These are phyloP conservation scores for Empis stercorea DNA, from an alignment of 2,888 invertebrate genomes.

Conservation along the genomic window DNA sequence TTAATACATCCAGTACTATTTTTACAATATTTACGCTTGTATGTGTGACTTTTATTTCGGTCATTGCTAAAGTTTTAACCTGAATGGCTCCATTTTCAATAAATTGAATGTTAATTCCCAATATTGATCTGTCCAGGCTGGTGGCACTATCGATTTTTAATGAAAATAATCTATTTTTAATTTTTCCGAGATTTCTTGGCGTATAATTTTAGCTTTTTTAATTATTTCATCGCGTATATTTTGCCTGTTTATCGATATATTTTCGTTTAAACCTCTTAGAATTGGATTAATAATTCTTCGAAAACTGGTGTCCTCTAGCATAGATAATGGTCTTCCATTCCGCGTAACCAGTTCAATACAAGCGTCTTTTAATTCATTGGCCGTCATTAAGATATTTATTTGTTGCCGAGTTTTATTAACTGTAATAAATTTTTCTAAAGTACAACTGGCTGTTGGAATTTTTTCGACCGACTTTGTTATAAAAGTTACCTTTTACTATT, in stretches of 20 bases:
- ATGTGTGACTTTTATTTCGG: conserved; percentile 9
- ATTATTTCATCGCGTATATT: not conserved
- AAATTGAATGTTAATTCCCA: conserved; percentile 10
- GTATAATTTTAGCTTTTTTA: conserved; percentile 1
- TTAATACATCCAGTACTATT: conserved; percentile 6
- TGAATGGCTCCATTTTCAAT: conserved; percentile 6
- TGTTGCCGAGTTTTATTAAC: too few species aligned
- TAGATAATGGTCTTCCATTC: conserved; percentile 9
- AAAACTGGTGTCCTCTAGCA: conserved; percentile 6
- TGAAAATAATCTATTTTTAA: conserved; percentile 6
- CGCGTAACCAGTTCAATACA: conserved; percentile 7
- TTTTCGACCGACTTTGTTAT: not conserved
- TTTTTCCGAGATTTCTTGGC: not conserved
- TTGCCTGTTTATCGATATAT: conserved; percentile 2
- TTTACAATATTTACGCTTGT: conserved; percentile 7
- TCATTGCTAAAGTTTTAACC: conserved; percentile 8
- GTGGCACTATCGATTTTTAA: conserved; percentile 10
- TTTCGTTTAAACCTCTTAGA: conserved; percentile 3
- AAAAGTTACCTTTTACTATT: too few species aligned
- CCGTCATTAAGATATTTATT: too few species aligned
- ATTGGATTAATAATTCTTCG: conserved; percentile 3
- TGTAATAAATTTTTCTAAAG: too few species aligned
- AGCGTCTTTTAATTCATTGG: not conserved
- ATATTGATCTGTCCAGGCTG: conserved; percentile 5
- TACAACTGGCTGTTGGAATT: too few species aligned